These are phyloP conservation scores for Calidris pygmaea DNA, from an alignment of 2,113 vertebrate species.

Conservation along the genomic window DNA sequence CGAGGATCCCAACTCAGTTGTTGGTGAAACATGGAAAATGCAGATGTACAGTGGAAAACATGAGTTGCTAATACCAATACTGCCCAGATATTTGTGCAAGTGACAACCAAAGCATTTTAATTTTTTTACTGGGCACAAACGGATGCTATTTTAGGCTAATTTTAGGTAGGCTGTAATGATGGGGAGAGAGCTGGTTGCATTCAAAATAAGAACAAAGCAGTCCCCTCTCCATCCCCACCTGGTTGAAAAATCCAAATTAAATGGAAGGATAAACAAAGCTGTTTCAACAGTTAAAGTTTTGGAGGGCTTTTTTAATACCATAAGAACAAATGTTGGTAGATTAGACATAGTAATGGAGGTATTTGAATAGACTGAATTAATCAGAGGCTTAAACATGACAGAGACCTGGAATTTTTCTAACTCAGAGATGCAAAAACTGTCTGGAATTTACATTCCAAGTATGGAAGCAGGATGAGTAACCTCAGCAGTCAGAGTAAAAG, in stretches of 20 bases:
- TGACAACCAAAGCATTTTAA: neutral
- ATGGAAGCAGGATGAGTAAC: neutral
- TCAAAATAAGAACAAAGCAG: neutral
- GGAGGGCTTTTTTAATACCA: neutral
- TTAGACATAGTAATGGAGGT: neutral
- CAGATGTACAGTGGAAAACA: neutral
- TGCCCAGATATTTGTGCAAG: neutral
- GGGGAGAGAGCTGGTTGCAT: neutral
- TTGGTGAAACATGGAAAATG: neutral
- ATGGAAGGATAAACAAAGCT: neutral
- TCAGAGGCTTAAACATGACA: neutral
- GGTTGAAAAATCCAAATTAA: neutral
- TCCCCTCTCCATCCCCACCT: neutral
- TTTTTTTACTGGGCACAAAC: neutral
- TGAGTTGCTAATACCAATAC: neutral
- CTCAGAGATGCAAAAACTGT: neutral
- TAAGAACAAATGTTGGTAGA: neutral
- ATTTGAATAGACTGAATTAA: neutral
- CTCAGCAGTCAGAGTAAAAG: neutral
- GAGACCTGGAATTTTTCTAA: neutral
- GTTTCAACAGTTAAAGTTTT: neutral
- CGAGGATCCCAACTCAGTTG: neutral
- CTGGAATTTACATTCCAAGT: slow-evolving; percentile 24
- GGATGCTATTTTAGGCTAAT: neutral
- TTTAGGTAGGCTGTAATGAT: neutral